These are phyloP conservation scores for Torymus aiolomorphi DNA, from an alignment of 2,888 invertebrate species.

Conservation along the genomic window DNA sequence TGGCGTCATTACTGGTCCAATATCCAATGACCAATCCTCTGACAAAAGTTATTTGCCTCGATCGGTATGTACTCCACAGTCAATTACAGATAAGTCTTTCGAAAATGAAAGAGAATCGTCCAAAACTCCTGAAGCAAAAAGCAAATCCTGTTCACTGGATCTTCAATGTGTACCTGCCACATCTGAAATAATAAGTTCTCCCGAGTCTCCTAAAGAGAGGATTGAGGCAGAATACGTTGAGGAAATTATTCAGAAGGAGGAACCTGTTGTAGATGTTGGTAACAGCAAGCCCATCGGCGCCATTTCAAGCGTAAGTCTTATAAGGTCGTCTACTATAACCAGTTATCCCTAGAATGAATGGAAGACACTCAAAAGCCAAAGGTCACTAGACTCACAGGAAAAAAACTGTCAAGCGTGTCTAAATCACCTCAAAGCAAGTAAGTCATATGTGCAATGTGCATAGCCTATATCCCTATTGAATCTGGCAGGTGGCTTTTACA, in stretches of 20 bases:
- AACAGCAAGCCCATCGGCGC: slow-evolving; percentile 68
- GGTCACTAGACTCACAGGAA: slow-evolving; percentile 63
- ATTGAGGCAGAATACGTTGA: slow-evolving; percentile 39
- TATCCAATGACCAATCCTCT: slow-evolving; percentile 75
- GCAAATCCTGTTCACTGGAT: slow-evolving; percentile 17
- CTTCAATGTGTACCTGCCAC: slow-evolving; percentile 9
- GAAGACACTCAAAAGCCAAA: slow-evolving; percentile 67
- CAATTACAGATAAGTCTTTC: slow-evolving; percentile 24
- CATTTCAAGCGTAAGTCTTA: slow-evolving; percentile 68
- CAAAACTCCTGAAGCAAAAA: slow-evolving; percentile 24
- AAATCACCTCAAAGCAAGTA: too few relatives aligned
- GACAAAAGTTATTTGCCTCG: slow-evolving; percentile 72
- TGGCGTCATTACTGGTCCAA: slow-evolving; percentile 70
- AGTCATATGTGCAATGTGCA: too few relatives aligned
- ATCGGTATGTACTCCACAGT: slow-evolving; percentile 38
- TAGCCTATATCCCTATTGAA: too few relatives aligned
- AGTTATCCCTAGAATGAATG: slow-evolving; percentile 68
- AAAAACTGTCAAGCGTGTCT: too few relatives aligned
- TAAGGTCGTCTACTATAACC: slow-evolving; percentile 65
- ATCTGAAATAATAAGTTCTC: slow-evolving; percentile 13
- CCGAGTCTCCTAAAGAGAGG: slow-evolving; percentile 48
- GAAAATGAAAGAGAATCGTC: slow-evolving; percentile 34
- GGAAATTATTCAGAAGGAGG: slow-evolving; percentile 48
- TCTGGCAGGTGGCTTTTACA: too few relatives aligned
- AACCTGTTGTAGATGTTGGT: slow-evolving; percentile 56